These are phyloP conservation scores for Pseudococcus jackbeardsleyi DNA, from an alignment of 2,888 invertebrate genomes.

Conservation along the genomic window DNA sequence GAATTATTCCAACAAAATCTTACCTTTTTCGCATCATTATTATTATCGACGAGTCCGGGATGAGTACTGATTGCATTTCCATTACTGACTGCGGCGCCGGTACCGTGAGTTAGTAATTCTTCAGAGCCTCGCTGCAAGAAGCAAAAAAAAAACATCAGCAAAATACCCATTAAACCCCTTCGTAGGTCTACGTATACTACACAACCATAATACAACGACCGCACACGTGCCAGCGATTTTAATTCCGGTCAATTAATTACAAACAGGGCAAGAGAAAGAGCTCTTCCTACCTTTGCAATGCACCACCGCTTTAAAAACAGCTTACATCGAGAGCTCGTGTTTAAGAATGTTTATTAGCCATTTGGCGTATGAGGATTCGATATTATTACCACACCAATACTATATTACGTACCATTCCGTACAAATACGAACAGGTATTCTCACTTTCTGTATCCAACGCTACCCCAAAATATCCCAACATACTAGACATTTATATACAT, in stretches of 20 bases:
- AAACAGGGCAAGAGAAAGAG: background rate
- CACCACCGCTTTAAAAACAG: background rate
- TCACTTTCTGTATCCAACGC: background rate
- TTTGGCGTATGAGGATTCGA: constrained; percentile 24
- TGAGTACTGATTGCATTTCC: constrained; percentile 83
- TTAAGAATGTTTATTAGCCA: constrained; percentile 11
- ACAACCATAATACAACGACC: background rate
- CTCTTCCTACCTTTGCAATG: background rate
- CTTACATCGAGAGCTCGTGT: background rate
- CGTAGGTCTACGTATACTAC: background rate
- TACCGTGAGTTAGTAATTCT: constrained; percentile 91
- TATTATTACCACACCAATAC: background rate
- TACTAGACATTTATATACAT: background rate
- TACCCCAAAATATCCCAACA: background rate
- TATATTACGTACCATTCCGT: background rate
- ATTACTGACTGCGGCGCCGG: constrained; percentile 80
- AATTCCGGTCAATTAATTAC: constrained; percentile 24
- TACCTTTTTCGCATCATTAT: constrained; percentile 97
- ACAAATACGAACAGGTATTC: background rate
- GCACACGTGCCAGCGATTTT: background rate
- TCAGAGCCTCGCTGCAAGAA: constrained; percentile 95
- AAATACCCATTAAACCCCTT: background rate
- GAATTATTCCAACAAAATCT: constrained; percentile 68
- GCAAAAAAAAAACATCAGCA: constrained; percentile 2
- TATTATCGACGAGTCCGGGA: constrained; percentile 80